These are phyloP conservation scores for Aratinga solstitialis DNA, from an alignment of 2,797 vertebrate genomes.

Conservation along the genomic window DNA sequence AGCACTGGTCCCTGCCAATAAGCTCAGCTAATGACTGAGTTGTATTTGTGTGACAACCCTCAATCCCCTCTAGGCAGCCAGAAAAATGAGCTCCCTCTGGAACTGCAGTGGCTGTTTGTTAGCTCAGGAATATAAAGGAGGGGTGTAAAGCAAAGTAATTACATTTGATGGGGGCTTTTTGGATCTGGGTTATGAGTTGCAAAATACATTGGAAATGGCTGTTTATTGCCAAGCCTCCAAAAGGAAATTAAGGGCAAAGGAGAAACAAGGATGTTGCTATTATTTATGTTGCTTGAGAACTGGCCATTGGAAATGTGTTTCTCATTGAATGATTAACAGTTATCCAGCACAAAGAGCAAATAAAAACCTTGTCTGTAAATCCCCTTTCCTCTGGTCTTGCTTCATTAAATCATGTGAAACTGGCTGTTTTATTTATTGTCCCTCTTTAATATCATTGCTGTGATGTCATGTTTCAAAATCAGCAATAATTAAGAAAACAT, in stretches of 20 bases:
- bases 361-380: slow-evolving; percentile 24
- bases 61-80: background rate
- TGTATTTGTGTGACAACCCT: background rate
- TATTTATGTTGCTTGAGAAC: background rate
- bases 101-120: background rate
- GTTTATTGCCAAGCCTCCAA: slow-evolving; percentile 19
- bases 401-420: background rate
- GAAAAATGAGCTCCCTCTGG: slow-evolving; percentile 8
- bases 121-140: slow-evolving; percentile 3
- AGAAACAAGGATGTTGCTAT: slow-evolving; percentile 38
- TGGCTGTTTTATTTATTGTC: background rate
- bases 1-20: background rate
- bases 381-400: background rate
- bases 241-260: slow-evolving; percentile 41
- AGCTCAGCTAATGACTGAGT: background rate
- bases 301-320: background rate
- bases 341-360: slow-evolving; percentile 38
- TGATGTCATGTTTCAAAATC: slow-evolving; percentile 9
- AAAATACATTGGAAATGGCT: background rate
- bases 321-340: slow-evolving; percentile 51
- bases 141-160: slow-evolving; percentile 31
- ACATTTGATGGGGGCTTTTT: background rate
- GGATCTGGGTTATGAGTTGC: background rate
- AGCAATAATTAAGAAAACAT: slow-evolving; percentile 28
- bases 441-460: background rate